Base-by-base conservation (phyloP, 2,113 vertebrate species). In the Mastomys coucha region DNA sequence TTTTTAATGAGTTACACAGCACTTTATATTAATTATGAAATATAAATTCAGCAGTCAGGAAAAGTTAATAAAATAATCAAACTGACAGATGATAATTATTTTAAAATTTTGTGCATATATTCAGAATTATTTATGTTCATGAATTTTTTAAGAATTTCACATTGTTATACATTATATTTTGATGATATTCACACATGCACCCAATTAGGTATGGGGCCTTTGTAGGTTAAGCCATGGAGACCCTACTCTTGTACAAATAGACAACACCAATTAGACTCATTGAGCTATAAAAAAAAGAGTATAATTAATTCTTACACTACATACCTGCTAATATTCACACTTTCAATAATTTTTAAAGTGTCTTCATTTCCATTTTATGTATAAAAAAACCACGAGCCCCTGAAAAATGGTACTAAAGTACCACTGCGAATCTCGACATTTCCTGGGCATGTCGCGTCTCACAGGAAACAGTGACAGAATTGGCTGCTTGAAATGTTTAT, bases 311-410 rank as follows among this genome's bases (percentile, higher is more conserved):
- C 88, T 88, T 63, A 17, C 8, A 75, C 45, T 45, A 42, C 16
- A 16, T 2, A 45, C 7, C 84, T 8, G 82, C 16, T 60, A 19
- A 86, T 87, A 87, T 81, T 19, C 13, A 78, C 28, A 65, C 19
- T 42, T 88, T 69, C n/a, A n/a, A 53, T 80, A 87, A 89, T 87
- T 80, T 84, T 84, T 88, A 76, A 94, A 95, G 49, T 39, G 91
- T 87, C 16, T 56, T 96, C 49, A 76, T 11, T 75, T 28, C 49
- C 45, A 58, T 77, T 22, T 33, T 78, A 16, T 78, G 26, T 28
- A 51, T 33, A 12, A 80, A 88, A 75, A 81, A 73, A 78, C 45
- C 3, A 67, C 76, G 60, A 75, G 53, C 17, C 60, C 19, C 45
- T 80, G 19, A 56, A 93, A 77, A 77, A 31, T 20, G 4, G 22